These are phyloP conservation scores for Silurus glanis DNA, from an alignment of 2,113 vertebrate genomes.

Conservation along the genomic window DNA sequence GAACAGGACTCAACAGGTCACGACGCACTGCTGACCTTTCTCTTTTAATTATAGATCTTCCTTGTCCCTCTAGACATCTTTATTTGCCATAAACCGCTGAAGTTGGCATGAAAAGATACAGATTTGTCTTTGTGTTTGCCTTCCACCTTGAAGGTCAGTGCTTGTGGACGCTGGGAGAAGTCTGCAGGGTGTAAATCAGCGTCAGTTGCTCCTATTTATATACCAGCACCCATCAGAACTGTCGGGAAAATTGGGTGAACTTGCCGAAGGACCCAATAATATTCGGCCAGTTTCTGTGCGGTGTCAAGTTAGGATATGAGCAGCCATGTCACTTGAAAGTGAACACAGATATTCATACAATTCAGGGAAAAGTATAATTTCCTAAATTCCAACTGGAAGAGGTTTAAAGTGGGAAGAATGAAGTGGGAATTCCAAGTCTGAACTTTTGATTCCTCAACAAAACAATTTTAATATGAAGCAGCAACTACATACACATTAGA, in stretches of 20 bases:
- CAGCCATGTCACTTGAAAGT: neutral
- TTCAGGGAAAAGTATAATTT: neutral
- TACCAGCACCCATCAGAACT: slow-evolving; percentile 43
- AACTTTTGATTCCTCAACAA: neutral
- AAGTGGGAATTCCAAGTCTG: neutral
- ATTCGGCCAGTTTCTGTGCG: neutral
- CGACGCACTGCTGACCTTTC: slow-evolving; percentile 46
- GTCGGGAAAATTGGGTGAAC: slow-evolving; percentile 52
- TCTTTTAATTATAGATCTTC: slow-evolving; percentile 49
- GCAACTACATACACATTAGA: neutral
- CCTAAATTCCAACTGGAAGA: neutral
- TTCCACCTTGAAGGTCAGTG: slow-evolving; percentile 53
- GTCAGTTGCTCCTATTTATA: slow-evolving; percentile 54
- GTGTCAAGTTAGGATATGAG: neutral
- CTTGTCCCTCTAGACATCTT: slow-evolving; percentile 33
- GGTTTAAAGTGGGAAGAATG: neutral
- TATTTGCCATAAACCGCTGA: slow-evolving; percentile 51
- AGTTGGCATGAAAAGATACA: slow-evolving; percentile 51
- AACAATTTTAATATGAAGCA: neutral
- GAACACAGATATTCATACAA: neutral
- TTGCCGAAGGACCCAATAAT: slow-evolving; percentile 46
- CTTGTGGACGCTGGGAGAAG: slow-evolving; percentile 40
- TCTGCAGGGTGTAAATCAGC: slow-evolving; percentile 52
- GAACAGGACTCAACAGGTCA: slow-evolving; percentile 47
- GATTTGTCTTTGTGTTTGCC: slow-evolving; percentile 52